A percentile compares a stretch with the other conserved stretches of the same genome.
These are phyloP conservation scores for Crypturellus tataupa DNA, from an alignment of 2,797 vertebrate genomes.

Conservation along the genomic window DNA sequence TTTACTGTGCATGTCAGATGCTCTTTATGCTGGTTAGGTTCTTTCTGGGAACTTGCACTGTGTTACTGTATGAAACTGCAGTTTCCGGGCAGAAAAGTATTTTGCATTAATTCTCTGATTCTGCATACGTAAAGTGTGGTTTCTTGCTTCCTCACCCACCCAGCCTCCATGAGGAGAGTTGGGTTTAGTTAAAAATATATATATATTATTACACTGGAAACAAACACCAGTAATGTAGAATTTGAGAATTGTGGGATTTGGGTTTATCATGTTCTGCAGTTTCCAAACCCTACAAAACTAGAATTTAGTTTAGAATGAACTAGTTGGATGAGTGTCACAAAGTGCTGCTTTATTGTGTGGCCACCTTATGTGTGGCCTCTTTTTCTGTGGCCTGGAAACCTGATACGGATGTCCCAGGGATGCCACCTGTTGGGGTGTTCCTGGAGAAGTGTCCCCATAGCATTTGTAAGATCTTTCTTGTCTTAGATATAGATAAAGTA, in stretches of 20 bases:
- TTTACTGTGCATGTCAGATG: constrained; percentile 55
- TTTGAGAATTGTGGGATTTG: neutral
- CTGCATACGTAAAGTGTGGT: neutral
- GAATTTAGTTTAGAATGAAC: neutral
- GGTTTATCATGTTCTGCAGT: neutral
- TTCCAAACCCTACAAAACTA: neutral
- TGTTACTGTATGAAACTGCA: neutral
- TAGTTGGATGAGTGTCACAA: neutral
- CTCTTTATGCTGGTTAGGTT: constrained; percentile 14
- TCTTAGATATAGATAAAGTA: no score
- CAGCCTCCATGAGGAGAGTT: neutral
- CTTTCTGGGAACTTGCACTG: constrained; percentile 21
- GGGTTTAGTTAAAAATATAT: neutral
- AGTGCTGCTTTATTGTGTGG: neutral
- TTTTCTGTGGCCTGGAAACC: neutral
- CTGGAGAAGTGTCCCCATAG: neutral
- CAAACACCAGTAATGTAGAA: neutral
- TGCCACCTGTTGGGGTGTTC: neutral
- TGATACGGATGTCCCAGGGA: neutral
- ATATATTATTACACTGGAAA: neutral
- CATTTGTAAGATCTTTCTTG: neutral
- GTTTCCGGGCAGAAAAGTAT: constrained; percentile 41
- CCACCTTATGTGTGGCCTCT: neutral
- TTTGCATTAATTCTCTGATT: constrained; percentile 21
- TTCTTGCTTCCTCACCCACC: neutral